Evolutionary conservation across 2,113 vertebrate species (phyloP).

Genomic region (Haemorhous mexicanus): DNA sequence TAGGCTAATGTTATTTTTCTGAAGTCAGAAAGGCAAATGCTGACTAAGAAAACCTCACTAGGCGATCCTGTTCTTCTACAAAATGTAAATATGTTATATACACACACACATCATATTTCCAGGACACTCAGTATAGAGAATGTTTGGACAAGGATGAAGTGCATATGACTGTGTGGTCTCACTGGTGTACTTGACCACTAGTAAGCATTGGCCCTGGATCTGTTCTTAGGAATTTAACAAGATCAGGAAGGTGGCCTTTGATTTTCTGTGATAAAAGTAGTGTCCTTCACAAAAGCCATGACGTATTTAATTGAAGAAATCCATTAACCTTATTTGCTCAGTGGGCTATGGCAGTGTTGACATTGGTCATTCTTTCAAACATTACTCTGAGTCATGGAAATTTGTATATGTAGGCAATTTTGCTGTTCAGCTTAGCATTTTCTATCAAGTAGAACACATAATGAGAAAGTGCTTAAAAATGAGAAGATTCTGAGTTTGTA

Average conservation of each 20-base stretch:
- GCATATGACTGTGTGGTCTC: not conserved
- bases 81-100: not conserved
- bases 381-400: not conserved
- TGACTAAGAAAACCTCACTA: not conserved
- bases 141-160: not conserved
- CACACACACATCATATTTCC: not conserved
- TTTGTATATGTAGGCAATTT: not conserved
- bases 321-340: not conserved
- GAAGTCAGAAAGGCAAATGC: not conserved
- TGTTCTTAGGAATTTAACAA: not conserved
- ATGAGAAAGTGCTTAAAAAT: not conserved
- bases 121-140: not conserved
- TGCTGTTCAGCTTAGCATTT: not conserved
- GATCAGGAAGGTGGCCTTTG: not conserved
- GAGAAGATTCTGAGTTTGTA: not conserved
- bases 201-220: not conserved
- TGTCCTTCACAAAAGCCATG: not conserved
- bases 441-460: not conserved
- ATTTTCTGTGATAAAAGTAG: not conserved
- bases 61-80: not conserved
- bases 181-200: not conserved
- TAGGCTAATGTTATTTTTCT: not conserved
- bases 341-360: not conserved
- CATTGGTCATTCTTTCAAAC: not conserved
- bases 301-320: not conserved